Conservation (phyloP, 2,888 invertebrate species). For the Mantis religiosa region DNA sequence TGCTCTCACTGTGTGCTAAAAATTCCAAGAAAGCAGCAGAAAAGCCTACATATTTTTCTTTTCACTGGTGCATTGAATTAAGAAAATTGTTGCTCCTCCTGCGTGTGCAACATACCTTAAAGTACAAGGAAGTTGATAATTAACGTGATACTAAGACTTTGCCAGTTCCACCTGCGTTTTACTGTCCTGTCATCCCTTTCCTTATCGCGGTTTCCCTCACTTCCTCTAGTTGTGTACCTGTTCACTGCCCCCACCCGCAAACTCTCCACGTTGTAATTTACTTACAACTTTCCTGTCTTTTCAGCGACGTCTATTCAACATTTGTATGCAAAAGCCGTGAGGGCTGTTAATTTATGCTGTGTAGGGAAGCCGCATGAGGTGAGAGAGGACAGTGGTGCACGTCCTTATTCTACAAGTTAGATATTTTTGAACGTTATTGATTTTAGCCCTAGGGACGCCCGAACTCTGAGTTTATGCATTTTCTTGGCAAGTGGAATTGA, state of each 20-base stretch:
- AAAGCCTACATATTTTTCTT: too few relatives aligned
- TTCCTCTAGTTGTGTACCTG: not conserved
- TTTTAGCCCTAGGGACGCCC: not conserved
- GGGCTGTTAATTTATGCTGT: constrained; percentile 14
- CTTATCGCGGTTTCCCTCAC: not conserved
- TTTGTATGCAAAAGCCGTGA: constrained; percentile 24
- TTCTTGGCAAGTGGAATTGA: not conserved
- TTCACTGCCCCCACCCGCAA: not conserved
- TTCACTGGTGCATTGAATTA: too few relatives aligned
- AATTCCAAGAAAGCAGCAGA: too few relatives aligned
- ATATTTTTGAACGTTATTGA: not conserved
- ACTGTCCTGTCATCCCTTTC: not conserved
- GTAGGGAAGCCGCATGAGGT: not conserved
- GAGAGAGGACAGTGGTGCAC: not conserved
- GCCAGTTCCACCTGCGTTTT: not conserved
- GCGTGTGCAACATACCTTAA: too few relatives aligned
- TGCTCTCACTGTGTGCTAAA: too few relatives aligned
- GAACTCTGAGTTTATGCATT: not conserved
- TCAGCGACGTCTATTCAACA: not conserved
- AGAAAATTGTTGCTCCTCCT: too few relatives aligned
- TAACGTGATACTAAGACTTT: not conserved
- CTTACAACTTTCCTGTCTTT: constrained; percentile 6
- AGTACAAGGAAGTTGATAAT: too few relatives aligned
- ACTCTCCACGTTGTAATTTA: not conserved
- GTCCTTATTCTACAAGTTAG: not conserved